phyloP scores from a whole-genome alignment of 2,113 vertebrate genomes.

The Rhinoderma darwinii region DNA sequence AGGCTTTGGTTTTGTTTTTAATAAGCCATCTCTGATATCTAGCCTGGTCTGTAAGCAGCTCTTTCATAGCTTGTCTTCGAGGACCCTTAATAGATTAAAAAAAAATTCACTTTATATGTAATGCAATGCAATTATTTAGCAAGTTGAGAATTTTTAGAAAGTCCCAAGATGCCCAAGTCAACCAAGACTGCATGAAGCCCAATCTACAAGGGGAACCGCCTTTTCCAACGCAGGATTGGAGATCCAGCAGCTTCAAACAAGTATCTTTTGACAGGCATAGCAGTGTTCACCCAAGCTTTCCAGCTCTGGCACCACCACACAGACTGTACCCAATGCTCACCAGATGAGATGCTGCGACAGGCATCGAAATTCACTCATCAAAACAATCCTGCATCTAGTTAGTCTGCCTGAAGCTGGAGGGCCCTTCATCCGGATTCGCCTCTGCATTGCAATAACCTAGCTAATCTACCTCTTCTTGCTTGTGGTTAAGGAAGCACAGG shows the following conservation, averaged over 20 bases:
- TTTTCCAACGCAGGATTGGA: neutral
- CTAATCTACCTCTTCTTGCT: too few relatives aligned
- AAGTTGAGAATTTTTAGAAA: neutral
- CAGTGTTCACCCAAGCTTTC: neutral
- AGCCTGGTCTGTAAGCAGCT: slow-evolving; percentile 84
- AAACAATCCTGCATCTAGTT: too few relatives aligned
- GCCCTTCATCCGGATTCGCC: too few relatives aligned
- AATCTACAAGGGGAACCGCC: neutral
- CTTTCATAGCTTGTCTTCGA: slow-evolving; percentile 92
- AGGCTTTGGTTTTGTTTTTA: slow-evolving; percentile 92
- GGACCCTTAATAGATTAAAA: slow-evolving; percentile 77
- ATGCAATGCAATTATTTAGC: neutral
- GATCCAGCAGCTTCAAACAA: neutral
- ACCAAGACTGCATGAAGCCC: neutral
- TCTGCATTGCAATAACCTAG: too few relatives aligned
- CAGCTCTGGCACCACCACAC: neutral
- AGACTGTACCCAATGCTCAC: neutral
- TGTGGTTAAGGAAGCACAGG: too few relatives aligned
- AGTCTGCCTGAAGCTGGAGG: too few relatives aligned
- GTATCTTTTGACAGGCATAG: neutral
- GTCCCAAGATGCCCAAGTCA: too few relatives aligned
- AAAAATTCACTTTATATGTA: neutral
- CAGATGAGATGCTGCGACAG: neutral
- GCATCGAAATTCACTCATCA: neutral
- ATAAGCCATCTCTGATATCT: slow-evolving; percentile 94